These are phyloP conservation scores for Prosopocoilus inquinatus DNA, from an alignment of 2,888 invertebrate genomes.

Conservation along the genomic window DNA sequence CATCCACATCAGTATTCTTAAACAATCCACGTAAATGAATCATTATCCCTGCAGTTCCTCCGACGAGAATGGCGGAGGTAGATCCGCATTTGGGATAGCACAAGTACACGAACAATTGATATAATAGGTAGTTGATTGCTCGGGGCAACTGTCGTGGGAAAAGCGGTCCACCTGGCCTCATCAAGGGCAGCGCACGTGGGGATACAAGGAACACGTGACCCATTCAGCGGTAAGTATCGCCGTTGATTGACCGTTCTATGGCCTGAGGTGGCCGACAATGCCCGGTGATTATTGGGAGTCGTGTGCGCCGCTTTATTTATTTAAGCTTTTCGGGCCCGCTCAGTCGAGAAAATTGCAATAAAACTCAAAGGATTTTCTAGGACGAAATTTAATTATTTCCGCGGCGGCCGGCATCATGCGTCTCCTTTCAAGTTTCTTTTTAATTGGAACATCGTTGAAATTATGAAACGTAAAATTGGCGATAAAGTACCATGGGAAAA, in stretches of 20 bases:
- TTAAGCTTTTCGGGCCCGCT: slow-evolving; percentile 13
- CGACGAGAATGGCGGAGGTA: background rate
- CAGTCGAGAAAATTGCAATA: slow-evolving; percentile 11
- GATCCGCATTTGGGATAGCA: background rate
- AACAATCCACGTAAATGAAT: background rate
- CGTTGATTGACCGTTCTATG: slow-evolving; percentile 43
- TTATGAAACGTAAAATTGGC: background rate
- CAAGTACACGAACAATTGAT: slow-evolving; percentile 28
- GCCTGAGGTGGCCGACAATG: slow-evolving; percentile 44
- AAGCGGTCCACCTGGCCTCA: slow-evolving; percentile 29
- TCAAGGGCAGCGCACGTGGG: slow-evolving; percentile 20
- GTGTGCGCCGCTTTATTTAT: slow-evolving; percentile 26
- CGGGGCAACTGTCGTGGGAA: slow-evolving; percentile 39
- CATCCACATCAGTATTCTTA: no score
- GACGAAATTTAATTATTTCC: slow-evolving; percentile 16
- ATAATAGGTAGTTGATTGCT: slow-evolving; percentile 39
- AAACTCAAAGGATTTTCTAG: slow-evolving; percentile 12
- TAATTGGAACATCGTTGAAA: background rate
- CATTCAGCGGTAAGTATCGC: slow-evolving; percentile 43
- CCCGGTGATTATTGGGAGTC: slow-evolving; percentile 44
- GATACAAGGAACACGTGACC: slow-evolving; percentile 40
- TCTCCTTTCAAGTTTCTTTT: background rate
- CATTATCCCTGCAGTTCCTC: background rate
- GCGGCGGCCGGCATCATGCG: slow-evolving; percentile 2
- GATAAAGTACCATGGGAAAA: no score